These are phyloP conservation scores for Zaprionus davidi DNA, from an alignment of 1,140 invertebrate genomes.

Conservation along the genomic window DNA sequence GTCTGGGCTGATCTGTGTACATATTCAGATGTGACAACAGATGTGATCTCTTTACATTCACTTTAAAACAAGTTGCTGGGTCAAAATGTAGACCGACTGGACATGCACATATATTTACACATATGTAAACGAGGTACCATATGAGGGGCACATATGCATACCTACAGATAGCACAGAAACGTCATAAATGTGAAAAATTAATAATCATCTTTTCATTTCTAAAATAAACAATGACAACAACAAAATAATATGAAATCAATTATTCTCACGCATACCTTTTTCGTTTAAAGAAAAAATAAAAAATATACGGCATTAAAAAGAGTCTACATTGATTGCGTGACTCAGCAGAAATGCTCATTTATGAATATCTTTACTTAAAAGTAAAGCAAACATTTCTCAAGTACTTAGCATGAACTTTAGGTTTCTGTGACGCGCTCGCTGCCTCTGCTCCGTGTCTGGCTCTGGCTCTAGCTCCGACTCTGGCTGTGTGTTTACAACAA, in stretches of 20 bases:
- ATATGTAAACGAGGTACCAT: slow-evolving; percentile 13
- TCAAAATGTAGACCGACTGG: slow-evolving; percentile 6
- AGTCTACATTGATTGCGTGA: slow-evolving; percentile 55
- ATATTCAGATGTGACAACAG: neutral
- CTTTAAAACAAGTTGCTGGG: slow-evolving; percentile 4
- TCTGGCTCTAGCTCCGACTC: neutral
- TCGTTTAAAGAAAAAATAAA: slow-evolving; percentile 25
- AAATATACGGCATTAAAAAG: slow-evolving; percentile 44
- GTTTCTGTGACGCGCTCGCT: slow-evolving; percentile 30
- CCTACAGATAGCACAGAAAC: slow-evolving; percentile 35
- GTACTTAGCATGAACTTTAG: slow-evolving; percentile 49
- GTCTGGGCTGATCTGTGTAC: neutral
- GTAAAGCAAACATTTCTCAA: slow-evolving; percentile 55
- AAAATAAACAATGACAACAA: slow-evolving; percentile 60
- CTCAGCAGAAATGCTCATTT: slow-evolving; percentile 49
- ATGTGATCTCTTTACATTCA: slow-evolving; percentile 1
- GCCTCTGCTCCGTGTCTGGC: neutral
- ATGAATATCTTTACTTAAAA: slow-evolving; percentile 57
- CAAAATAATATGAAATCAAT: slow-evolving; percentile 59
- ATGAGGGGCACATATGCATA: slow-evolving; percentile 7
- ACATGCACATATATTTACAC: neutral
- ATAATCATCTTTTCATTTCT: slow-evolving; percentile 57
- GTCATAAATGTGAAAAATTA: slow-evolving; percentile 44
- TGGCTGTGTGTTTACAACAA: neutral
- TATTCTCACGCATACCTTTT: slow-evolving; percentile 61